phyloP scores from a whole-genome alignment of 2,797 vertebrate genomes.

The Clarias pachynema region DNA sequence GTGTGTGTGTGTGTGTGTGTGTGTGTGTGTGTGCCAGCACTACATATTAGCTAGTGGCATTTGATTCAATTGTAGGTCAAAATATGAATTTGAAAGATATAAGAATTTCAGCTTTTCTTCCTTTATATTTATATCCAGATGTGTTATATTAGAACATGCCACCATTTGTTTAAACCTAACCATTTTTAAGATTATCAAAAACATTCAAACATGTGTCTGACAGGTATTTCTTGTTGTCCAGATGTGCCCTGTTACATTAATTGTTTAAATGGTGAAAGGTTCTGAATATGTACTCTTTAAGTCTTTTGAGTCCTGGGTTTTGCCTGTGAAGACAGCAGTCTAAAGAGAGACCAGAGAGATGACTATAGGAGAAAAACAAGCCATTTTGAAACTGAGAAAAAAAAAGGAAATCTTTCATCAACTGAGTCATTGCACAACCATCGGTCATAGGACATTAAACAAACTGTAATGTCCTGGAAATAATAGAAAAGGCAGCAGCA shows the following conservation, averaged over 20 bases:
- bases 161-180: not conserved
- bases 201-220: not conserved
- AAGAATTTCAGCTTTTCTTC: not conserved
- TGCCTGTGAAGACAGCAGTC: not conserved
- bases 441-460: not conserved
- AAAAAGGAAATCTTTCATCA: not conserved
- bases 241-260: not conserved
- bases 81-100: not conserved
- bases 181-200: not conserved
- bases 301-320: not conserved
- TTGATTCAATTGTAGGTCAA: not conserved
- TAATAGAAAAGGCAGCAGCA: slow-evolving; percentile 12
- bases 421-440: not conserved
- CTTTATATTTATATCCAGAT: not conserved
- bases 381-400: not conserved
- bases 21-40: no score
- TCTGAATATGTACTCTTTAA: not conserved
- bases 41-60: no score
- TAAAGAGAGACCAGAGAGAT: not conserved
- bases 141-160: not conserved
- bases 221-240: not conserved
- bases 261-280: not conserved
- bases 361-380: not conserved
- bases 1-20: no score
- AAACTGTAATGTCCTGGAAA: not conserved